Percentiles rank a stretch among this genome's conserved stretches.
These are phyloP conservation scores for Rotaria macrura DNA, from an alignment of 2,888 invertebrate genomes.

Conservation along the genomic window DNA sequence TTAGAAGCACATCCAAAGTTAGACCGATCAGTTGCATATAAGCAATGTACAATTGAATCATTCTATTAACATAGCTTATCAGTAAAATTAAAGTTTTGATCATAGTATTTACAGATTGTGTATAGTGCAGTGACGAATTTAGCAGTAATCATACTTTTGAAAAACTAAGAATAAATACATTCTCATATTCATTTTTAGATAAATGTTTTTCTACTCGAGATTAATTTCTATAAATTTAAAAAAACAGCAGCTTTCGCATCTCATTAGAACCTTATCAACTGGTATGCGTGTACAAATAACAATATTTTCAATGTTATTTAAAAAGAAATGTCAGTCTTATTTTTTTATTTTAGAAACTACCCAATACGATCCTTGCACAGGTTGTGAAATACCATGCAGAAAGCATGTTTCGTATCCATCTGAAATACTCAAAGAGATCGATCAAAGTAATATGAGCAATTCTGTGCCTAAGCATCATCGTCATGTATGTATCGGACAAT, in stretches of 20 bases:
- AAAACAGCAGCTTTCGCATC: background rate
- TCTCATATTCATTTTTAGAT: background rate
- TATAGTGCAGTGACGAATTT: too few relatives aligned
- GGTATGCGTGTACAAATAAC: too few relatives aligned
- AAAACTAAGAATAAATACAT: background rate
- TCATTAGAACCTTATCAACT: too few relatives aligned
- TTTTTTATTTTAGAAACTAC: background rate
- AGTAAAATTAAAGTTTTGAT: too few relatives aligned
- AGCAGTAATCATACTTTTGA: too few relatives aligned
- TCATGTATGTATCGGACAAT: constrained; percentile 12
- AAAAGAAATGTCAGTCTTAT: too few relatives aligned
- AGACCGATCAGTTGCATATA: too few relatives aligned
- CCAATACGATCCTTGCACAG: background rate
- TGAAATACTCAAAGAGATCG: background rate
- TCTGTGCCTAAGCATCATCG: background rate
- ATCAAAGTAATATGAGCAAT: background rate
- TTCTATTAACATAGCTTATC: too few relatives aligned
- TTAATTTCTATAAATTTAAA: background rate
- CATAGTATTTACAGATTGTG: too few relatives aligned
- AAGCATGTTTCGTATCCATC: background rate
- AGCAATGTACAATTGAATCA: too few relatives aligned
- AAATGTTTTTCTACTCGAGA: background rate
- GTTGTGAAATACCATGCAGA: background rate
- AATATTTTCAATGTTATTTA: background rate
- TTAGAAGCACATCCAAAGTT: too few relatives aligned